Evolutionary conservation across 2,113 vertebrate genomes (phyloP).

Genomic region (Cyanistes caeruleus): DNA sequence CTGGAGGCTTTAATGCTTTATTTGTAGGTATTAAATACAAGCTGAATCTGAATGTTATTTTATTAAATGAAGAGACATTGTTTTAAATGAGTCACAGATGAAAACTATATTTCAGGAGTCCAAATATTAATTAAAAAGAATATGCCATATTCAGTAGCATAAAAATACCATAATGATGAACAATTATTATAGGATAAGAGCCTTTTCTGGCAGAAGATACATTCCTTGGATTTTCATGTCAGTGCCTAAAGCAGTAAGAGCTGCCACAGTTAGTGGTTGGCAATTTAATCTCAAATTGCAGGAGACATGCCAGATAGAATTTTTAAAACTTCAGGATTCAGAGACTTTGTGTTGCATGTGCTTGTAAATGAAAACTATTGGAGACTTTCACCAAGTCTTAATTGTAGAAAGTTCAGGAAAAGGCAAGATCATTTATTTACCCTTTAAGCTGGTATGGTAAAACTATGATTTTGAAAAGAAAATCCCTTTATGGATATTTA

Average conservation of each 20-base stretch:
- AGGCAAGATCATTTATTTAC: background rate
- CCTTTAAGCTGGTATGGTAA: conserved; percentile 16
- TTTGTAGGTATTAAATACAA: background rate
- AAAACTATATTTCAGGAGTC: background rate
- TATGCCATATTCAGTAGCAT: background rate
- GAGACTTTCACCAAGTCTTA: conserved; percentile 1
- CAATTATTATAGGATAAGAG: conserved; percentile 10
- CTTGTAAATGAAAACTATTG: background rate
- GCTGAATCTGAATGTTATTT: conserved; percentile 20
- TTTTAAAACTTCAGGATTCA: background rate
- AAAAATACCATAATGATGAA: conserved; percentile 12
- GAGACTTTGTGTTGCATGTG: background rate
- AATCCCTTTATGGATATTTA: conserved; percentile 66
- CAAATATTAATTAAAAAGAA: conserved; percentile 54
- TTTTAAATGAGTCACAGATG: conserved; percentile 17
- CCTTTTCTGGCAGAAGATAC: conserved; percentile 37
- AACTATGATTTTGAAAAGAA: conserved; percentile 66
- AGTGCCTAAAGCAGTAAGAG: background rate
- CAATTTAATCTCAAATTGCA: background rate
- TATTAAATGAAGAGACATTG: conserved; percentile 1
- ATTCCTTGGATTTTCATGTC: conserved; percentile 19
- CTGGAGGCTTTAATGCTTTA: background rate
- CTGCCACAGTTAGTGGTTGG: background rate
- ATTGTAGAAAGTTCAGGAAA: conserved; percentile 23
- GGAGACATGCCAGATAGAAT: background rate